Evolutionary conservation across 2,797 vertebrate species (phyloP).

Genomic region (Protosalanx chinensis): DNA sequence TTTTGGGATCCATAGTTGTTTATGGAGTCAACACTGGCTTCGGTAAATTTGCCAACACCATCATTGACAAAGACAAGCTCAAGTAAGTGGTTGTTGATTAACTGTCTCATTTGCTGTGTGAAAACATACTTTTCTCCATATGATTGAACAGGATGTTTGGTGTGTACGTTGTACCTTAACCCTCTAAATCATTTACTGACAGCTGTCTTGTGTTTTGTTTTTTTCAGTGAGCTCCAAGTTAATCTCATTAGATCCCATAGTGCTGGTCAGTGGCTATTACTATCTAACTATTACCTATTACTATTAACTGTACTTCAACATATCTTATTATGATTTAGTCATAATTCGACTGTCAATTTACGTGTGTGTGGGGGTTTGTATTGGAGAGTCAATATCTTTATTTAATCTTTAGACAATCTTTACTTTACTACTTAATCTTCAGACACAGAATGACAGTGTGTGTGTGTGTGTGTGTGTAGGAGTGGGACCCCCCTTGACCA

Average conservation of each 20-base stretch:
- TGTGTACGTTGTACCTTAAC: neutral
- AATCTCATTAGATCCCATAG: conserved; percentile 33
- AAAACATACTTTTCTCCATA: neutral
- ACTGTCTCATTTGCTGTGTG: neutral
- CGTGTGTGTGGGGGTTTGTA: neutral
- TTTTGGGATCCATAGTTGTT: conserved; percentile 25
- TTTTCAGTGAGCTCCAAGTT: conserved; percentile 31
- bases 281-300: neutral
- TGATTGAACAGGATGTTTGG: neutral
- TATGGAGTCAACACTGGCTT: conserved; percentile 52
- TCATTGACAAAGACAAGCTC: conserved; percentile 38
- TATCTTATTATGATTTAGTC: neutral
- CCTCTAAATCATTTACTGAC: neutral
- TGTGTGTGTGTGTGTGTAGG: conserved; percentile 9
- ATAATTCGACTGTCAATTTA: neutral
- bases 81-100: conserved; percentile 37
- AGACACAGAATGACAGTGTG: no score
- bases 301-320: no score
- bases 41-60: conserved; percentile 39
- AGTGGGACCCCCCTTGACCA: conserved; percentile 80
- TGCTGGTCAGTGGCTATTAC: conserved; percentile 21
- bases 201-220: neutral
- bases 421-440: no score
- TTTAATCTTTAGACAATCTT: no score
- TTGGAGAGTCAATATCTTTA: conserved; percentile 42